A percentile compares a stretch with the other conserved stretches of the same genome.
These are phyloP conservation scores for Varanus komodoensis DNA, from an alignment of 2,113 vertebrate species.

Conservation along the genomic window DNA sequence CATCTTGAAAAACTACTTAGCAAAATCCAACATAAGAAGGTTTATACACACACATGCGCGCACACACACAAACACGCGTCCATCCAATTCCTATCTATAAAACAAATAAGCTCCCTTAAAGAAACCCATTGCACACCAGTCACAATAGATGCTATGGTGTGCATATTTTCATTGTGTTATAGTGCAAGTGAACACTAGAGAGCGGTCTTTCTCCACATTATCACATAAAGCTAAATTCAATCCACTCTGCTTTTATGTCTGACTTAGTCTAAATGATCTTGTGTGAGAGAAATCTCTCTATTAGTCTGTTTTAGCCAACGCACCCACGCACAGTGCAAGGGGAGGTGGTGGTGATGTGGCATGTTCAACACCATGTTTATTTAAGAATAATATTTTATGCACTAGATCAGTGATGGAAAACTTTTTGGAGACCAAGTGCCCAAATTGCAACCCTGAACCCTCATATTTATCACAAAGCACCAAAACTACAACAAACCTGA, in stretches of 20 bases:
- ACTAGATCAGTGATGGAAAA: too few relatives aligned
- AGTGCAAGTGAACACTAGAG: constrained; percentile 53
- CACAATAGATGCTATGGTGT: background rate
- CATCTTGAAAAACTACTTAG: too few relatives aligned
- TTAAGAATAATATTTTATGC: background rate
- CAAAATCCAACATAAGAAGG: background rate
- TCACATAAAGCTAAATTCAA: background rate
- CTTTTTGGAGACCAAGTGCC: too few relatives aligned
- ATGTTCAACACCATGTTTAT: background rate
- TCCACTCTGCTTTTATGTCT: background rate
- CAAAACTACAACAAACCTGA: too few relatives aligned
- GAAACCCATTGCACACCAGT: too few relatives aligned
- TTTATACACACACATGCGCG: background rate
- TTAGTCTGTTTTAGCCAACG: background rate
- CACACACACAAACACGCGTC: too few relatives aligned
- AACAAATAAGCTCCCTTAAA: background rate
- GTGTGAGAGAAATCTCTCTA: background rate
- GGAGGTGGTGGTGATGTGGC: background rate
- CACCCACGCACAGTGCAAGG: background rate
- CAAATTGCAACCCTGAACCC: too few relatives aligned
- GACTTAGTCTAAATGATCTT: background rate
- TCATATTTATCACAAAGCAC: too few relatives aligned
- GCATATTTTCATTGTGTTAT: background rate
- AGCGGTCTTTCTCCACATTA: constrained; percentile 56
- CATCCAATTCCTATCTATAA: too few relatives aligned